Evolutionary conservation across 2,797 vertebrate genomes (phyloP), one percentile per base, ranked within the genome.

Genomic region (Pelodytes ibericus): DNA sequence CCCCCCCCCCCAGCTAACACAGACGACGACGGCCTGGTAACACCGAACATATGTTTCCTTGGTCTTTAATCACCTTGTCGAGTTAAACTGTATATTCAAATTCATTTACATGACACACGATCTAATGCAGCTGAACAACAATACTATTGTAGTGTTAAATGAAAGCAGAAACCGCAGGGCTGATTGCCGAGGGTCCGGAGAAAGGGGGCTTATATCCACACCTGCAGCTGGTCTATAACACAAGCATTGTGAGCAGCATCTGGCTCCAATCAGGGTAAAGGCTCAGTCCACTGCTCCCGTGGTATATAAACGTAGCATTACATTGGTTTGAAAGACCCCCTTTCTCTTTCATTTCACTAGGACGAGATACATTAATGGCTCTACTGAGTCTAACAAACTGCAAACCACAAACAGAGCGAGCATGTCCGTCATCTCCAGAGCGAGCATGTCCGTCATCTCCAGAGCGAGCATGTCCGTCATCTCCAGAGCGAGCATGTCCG

Each of bases 341-440:
- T n/a, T n/a, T n/a, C 80, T 82, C 89, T 84, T 87, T 89, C 88
- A 89, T 88, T 89, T 92, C 88, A 88, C 90, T 87, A 87, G 87
- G 91, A 93, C 90, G 91, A 92, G 92, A 93, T 93, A 93, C 89
- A 93, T 92, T 92, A 88, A 90, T 90, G 90, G 88, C 91, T 92
- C 90, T 90, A 84, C 86, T 71, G 89, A 91, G 91, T 91, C 90
- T 89, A 89, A 91, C 89, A 91, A 91, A 91, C 83, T 86, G 75
- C 84, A 88, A 91, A 89, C 88, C 85, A 83, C 90, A 90, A 90
- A 84, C 83, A 86, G 81, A 81, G 81, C 88, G 83, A 87, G 88
- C n/a, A n/a, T n/a, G n/a, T n/a, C n/a, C n/a, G n/a, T n/a, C n/a
- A n/a, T n/a, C n/a, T n/a, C n/a, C n/a, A n/a, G n/a, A n/a, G n/a